Conservation (phyloP, 2,888 invertebrate species). For the Lasioglossum villosulum region DNA sequence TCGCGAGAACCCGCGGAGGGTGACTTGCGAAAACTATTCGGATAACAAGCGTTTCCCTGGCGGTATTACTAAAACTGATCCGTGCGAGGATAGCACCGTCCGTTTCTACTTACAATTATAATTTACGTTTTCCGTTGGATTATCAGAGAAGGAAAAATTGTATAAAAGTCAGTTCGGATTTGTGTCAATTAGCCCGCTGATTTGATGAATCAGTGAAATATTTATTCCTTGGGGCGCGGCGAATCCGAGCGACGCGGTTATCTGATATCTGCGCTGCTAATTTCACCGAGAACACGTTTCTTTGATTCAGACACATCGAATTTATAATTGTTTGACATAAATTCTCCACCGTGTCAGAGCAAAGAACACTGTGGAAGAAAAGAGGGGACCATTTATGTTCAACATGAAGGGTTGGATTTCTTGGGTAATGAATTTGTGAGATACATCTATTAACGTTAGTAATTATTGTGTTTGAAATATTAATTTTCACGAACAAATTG, state of each 20-base stretch:
- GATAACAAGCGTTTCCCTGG: slow-evolving; percentile 13
- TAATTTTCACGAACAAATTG: neutral
- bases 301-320: neutral
- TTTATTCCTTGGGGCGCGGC: neutral
- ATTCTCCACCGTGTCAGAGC: neutral
- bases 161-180: neutral
- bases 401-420: neutral
- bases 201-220: neutral
- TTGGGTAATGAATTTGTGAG: neutral
- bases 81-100: slow-evolving; percentile 49
- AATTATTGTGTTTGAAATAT: neutral
- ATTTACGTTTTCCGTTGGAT: slow-evolving; percentile 28
- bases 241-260: neutral
- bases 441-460: neutral
- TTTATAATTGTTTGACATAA: neutral
- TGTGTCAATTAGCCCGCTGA: neutral
- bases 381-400: neutral
- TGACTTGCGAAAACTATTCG: slow-evolving; percentile 27
- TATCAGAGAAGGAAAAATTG: slow-evolving; percentile 18
- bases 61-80: slow-evolving; percentile 55
- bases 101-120: slow-evolving; percentile 41
- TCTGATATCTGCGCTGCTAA: neutral
- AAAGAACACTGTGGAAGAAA: neutral
- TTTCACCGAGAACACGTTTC: neutral
- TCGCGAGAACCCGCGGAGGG: neutral